Evolutionary conservation across 2,888 invertebrate genomes (phyloP).

Genomic region (Dysmachus trigonus): DNA sequence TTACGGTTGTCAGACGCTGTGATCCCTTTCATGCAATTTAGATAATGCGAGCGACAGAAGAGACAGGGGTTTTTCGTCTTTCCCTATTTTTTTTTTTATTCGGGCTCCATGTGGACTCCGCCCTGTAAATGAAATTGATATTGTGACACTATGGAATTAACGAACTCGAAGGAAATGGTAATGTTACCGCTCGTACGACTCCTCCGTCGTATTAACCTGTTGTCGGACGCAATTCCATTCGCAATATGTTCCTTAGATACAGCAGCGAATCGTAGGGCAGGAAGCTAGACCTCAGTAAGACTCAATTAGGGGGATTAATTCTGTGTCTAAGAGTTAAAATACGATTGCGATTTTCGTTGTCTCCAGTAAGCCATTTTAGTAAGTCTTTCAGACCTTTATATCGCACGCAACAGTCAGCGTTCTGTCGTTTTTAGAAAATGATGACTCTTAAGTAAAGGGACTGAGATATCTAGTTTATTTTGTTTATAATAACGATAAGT

Average conservation of each 20-base stretch:
- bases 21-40: slow-evolving; percentile 5
- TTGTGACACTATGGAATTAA: slow-evolving; percentile 12
- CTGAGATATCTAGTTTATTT: neutral
- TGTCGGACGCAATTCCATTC: neutral
- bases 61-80: neutral
- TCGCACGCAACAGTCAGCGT: neutral
- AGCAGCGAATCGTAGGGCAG: neutral
- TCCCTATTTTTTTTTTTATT: too few species aligned
- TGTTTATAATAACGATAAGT: too few species aligned
- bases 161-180: slow-evolving; percentile 6
- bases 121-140: slow-evolving; percentile 24
- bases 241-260: neutral
- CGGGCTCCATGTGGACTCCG: neutral
- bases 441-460: neutral
- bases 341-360: neutral
- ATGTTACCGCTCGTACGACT: neutral
- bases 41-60: neutral
- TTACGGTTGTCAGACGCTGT: slow-evolving; percentile 20
- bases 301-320: neutral
- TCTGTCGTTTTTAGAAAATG: neutral
- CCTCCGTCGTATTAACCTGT: neutral
- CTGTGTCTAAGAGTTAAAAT: neutral
- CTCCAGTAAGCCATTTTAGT: neutral
- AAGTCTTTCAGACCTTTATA: neutral
- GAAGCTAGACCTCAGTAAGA: neutral